Evolutionary conservation across 2,888 invertebrate species (phyloP).

Genomic region (Dendrolimus houi): DNA sequence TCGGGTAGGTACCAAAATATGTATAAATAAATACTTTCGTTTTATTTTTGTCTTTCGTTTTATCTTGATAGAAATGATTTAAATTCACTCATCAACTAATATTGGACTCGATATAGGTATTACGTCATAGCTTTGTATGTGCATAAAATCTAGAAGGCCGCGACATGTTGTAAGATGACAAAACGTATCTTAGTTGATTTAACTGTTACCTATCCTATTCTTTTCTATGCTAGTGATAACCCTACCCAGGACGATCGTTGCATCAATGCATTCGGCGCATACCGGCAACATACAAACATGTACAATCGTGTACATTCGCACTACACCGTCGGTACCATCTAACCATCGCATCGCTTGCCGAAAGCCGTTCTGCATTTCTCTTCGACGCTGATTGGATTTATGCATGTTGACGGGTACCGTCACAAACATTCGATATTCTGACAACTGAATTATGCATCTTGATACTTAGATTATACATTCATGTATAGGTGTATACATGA

Average conservation of each 20-base stretch:
- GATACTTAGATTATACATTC: not conserved
- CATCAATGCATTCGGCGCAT: slow-evolving; percentile 61
- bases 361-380: slow-evolving; percentile 22
- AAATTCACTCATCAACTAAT: too few species aligned
- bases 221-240: too few species aligned
- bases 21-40: too few species aligned
- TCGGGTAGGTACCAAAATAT: too few species aligned
- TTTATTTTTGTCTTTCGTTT: too few species aligned
- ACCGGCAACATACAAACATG: slow-evolving; percentile 43
- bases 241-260: slow-evolving; percentile 16
- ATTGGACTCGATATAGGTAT: too few species aligned
- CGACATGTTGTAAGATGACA: too few species aligned
- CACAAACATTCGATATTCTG: not conserved
- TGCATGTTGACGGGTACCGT: slow-evolving; percentile 36
- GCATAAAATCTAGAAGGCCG: too few species aligned
- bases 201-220: too few species aligned
- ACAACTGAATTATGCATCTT: not conserved
- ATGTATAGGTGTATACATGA: slow-evolving; percentile 2
- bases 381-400: slow-evolving; percentile 65
- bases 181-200: too few species aligned
- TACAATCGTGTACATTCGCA: slow-evolving; percentile 7
- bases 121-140: too few species aligned
- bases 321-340: slow-evolving; percentile 15
- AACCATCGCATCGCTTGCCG: slow-evolving; percentile 3
- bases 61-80: too few species aligned